Evolutionary conservation across 1,140 invertebrate genomes (phyloP).

Genomic region (Meloidogyne exigua): DNA sequence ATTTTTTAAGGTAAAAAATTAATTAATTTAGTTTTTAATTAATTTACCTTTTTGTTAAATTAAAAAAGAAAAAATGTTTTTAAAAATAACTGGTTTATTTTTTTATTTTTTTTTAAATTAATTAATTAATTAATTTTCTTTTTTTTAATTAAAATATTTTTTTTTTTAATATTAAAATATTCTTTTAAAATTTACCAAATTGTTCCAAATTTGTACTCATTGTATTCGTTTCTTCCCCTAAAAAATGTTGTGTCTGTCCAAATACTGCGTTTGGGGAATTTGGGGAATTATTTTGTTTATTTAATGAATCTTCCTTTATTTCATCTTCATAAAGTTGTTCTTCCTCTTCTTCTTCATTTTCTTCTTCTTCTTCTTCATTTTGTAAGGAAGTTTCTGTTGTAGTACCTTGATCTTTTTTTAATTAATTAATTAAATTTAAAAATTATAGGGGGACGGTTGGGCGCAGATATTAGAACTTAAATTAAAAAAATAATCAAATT

Average conservation of each 20-base stretch:
- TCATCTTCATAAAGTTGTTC: background rate
- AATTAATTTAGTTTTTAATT: no score
- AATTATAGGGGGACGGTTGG: background rate
- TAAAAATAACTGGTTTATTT: no score
- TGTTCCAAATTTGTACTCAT: conserved; percentile 6
- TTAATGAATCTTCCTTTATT: background rate
- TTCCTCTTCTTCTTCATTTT: conserved; percentile 1
- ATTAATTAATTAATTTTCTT: no score
- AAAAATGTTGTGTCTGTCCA: conserved; percentile 5
- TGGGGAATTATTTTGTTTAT: no score
- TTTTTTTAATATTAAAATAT: background rate
- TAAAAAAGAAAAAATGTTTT: no score
- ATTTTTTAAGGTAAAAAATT: no score
- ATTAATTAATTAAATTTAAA: conserved; percentile 8
- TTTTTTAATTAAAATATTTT: background rate
- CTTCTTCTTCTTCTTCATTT: conserved; percentile 1
- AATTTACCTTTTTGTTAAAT: no score
- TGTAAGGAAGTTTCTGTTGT: background rate
- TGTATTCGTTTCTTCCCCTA: background rate
- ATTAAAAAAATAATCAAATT: no score
- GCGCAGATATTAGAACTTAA: background rate
- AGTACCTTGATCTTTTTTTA: background rate
- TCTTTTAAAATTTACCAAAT: background rate
- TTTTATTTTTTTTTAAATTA: no score
- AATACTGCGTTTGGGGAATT: background rate